Conservation (phyloP, 2,888 invertebrate genomes). For the Odiellus spinosus region DNA sequence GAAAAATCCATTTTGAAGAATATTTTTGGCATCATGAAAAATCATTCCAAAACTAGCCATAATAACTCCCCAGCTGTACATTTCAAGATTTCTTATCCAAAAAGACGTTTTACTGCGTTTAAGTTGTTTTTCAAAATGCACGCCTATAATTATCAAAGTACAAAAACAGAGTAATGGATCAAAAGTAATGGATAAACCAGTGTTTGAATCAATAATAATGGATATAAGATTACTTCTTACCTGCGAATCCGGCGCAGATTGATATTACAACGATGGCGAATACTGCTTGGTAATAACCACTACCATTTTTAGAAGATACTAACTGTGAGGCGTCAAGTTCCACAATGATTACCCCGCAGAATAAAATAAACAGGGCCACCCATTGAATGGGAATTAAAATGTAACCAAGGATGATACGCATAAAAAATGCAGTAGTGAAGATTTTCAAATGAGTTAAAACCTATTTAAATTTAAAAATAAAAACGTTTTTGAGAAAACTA, state of each 20-base stretch:
- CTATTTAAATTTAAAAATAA: constrained; percentile 4
- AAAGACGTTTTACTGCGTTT: constrained; percentile 27
- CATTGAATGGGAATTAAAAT: constrained; percentile 25
- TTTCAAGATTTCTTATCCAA: constrained; percentile 29
- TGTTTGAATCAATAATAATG: no score
- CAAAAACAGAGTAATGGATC: no score
- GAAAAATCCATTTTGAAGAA: constrained; percentile 25
- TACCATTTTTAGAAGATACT: constrained; percentile 8
- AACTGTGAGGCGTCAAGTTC: constrained; percentile 19
- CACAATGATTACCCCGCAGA: constrained; percentile 26
- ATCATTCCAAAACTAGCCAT: constrained; percentile 22
- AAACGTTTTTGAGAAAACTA: no score
- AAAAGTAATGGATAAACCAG: no score
- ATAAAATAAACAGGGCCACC: constrained; percentile 25
- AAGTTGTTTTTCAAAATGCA: constrained; percentile 29
- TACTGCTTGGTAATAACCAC: constrained; percentile 23
- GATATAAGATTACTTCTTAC: no score
- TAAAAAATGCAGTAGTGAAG: constrained; percentile 29
- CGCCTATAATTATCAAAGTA: no score
- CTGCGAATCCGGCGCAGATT: constrained; percentile 29
- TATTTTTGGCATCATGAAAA: constrained; percentile 20
- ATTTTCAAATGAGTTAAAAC: constrained; percentile 29
- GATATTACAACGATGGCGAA: constrained; percentile 26
- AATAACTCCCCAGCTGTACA: constrained; percentile 27
- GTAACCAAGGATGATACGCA: constrained; percentile 26